Conservation (phyloP, 2,113 vertebrate genomes). For the Sceloporus tristichus region DNA sequence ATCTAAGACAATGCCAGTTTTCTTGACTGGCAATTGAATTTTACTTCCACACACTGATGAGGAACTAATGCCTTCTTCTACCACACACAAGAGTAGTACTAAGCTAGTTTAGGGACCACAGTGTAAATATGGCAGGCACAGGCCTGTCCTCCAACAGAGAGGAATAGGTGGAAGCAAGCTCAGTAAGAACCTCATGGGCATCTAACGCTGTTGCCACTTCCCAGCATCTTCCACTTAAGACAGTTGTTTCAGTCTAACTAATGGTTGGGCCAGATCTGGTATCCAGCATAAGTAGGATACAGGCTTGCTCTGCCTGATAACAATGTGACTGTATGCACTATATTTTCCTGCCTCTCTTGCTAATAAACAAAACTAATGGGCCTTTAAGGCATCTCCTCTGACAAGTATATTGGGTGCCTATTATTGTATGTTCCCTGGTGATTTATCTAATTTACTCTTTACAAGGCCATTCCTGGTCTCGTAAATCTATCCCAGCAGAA, state of each 20-base stretch:
- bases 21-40: no score
- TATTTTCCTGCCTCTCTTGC: not conserved
- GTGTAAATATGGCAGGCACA: no score
- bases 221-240: not conserved
- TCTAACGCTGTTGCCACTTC: no score
- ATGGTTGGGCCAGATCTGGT: not conserved
- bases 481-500: slow-evolving; percentile 26
- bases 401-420: slow-evolving; percentile 12
- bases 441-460: slow-evolving; percentile 31
- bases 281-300: not conserved
- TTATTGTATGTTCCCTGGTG: slow-evolving; percentile 13
- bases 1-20: no score
- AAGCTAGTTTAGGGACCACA: no score
- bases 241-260: not conserved
- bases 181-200: no score
- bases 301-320: not conserved
- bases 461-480: slow-evolving; percentile 17
- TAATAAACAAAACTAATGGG: slow-evolving; percentile 20
- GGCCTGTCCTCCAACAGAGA: no score
- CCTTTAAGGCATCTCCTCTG: slow-evolving; percentile 25
- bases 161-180: no score
- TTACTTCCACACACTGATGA: no score
- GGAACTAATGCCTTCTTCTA: no score
- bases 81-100: no score
- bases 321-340: not conserved